Evolutionary conservation across 1,140 invertebrate species (phyloP).

Genomic region (Notospermus geniculatus): DNA sequence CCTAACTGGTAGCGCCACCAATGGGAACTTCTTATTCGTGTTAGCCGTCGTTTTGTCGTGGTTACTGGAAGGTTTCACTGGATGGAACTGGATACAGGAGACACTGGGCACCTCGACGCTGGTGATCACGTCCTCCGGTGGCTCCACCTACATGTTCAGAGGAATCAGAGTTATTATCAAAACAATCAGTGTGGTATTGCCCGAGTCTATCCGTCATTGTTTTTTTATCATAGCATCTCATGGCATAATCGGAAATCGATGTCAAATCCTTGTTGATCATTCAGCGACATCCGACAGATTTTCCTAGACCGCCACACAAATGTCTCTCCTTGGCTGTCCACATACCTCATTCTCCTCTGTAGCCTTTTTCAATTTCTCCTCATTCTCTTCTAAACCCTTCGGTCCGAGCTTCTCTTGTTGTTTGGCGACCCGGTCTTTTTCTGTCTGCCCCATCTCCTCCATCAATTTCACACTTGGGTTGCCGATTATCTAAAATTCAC

Average conservation of each 20-base stretch:
- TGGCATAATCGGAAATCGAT: too few relatives aligned
- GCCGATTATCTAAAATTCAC: conserved; percentile 51
- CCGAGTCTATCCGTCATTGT: neutral
- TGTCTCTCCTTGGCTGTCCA: too few relatives aligned
- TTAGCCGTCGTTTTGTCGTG: conserved; percentile 16
- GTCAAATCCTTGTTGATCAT: too few relatives aligned
- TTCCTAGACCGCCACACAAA: too few relatives aligned
- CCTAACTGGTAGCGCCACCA: conserved; percentile 67
- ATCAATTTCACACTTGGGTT: conserved; percentile 56
- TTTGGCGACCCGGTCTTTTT: conserved; percentile 66
- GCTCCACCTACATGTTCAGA: conserved; percentile 55
- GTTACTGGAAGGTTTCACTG: conserved; percentile 62
- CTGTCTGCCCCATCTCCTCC: conserved; percentile 64
- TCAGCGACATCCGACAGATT: too few relatives aligned
- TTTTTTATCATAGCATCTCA: neutral
- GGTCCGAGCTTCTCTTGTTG: conserved; percentile 67
- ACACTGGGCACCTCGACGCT: conserved; percentile 69
- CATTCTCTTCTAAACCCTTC: conserved; percentile 67
- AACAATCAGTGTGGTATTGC: neutral
- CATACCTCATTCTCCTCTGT: conserved; percentile 73
- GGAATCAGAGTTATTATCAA: too few relatives aligned
- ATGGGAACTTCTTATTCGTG: conserved; percentile 61
- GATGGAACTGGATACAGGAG: conserved; percentile 69
- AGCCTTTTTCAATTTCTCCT: conserved; percentile 65
- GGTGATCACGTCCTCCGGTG: conserved; percentile 64